These are phyloP conservation scores for Brachionus angularis DNA, from an alignment of 1,140 invertebrate genomes.

Conservation along the genomic window DNA sequence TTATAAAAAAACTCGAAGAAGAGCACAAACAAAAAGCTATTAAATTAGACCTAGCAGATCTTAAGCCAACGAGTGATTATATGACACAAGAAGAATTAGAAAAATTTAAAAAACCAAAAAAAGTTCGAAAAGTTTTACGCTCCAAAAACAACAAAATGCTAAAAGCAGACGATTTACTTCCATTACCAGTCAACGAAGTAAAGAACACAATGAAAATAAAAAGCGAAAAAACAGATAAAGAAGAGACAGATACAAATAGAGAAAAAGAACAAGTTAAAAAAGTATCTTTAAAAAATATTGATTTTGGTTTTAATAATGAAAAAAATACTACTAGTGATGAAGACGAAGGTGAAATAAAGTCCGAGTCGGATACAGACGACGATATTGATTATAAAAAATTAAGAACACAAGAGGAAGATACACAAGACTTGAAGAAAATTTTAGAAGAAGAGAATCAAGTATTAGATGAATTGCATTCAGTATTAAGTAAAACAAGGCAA, in stretches of 20 bases:
- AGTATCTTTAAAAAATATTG: conserved; percentile 6
- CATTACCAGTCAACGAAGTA: neutral
- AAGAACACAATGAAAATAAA: neutral
- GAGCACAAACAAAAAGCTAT: conserved; percentile 55
- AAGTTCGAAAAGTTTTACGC: conserved; percentile 63
- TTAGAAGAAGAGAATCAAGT: conserved; percentile 63
- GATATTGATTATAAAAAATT: conserved; percentile 44
- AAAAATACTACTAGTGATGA: conserved; percentile 36
- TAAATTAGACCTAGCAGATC: conserved; percentile 39
- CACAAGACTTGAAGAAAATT: conserved; percentile 8
- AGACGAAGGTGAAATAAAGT: conserved; percentile 5
- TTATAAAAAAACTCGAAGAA: conserved; percentile 54
- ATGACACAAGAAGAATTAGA: conserved; percentile 76
- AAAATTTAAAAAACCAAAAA: conserved; percentile 88
- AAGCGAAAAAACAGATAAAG: neutral
- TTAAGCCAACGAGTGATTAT: conserved; percentile 79
- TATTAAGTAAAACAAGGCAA: conserved; percentile 70
- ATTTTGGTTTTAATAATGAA: conserved; percentile 37
- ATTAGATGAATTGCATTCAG: conserved; percentile 70
- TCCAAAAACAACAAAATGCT: conserved; percentile 55
- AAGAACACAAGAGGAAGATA: conserved; percentile 27
- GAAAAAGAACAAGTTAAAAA: neutral
- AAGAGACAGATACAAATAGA: neutral
- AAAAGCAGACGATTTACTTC: conserved; percentile 20
- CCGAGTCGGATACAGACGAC: conserved; percentile 32